Base-by-base conservation (phyloP, 2,888 invertebrate species). In the Tortrix viridana region DNA sequence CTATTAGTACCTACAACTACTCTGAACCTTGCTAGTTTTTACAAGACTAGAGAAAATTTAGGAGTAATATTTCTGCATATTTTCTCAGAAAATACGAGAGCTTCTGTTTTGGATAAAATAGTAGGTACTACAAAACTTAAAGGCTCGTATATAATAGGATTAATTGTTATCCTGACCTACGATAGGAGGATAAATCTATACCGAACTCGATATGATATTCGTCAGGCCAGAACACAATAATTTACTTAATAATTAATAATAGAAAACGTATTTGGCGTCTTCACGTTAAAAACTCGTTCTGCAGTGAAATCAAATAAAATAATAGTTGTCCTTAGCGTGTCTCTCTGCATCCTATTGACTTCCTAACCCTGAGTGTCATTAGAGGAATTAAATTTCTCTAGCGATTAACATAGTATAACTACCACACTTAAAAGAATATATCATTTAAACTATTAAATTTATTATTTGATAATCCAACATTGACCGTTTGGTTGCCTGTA, bases 201-300 rank as follows among this genome's bases (percentile, higher is more conserved):
- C 52, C 38, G 52, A 52, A 52, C 14, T 52, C 38, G 20, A 20
- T 19, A 38, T 19, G 19, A 18, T n/a, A 32, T 52, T 32, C 22
- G 43, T 50, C 23, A 43, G 43, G 43, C 50, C 32, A 58, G n/a
- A 32, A 12, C n/a, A 41, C 18, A 44, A 44, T 52, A 26, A 59
- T 44, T 57, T 58, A 41, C 6, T 12, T 5, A 47, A n/a, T 32
- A 16, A 5, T 19, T 43, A 43, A 50, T 50, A 59, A 50, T 50
- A 59, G 59, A 59, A 59, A 59, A 52, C 59, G 20, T 50, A 44
- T 50, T 50, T 49, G 32, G 32, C 43, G 41, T 52, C 19, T 16
- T 5, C 19, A 2, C 19, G 6, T 19, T 6, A 19, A 7, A n/a
- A 43, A 44, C 44, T 19, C 44, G 49, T 32, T 59, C 32, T 32